These are phyloP conservation scores for Galago senegalensis DNA, from an alignment of 2,797 vertebrate genomes.

Conservation along the genomic window DNA sequence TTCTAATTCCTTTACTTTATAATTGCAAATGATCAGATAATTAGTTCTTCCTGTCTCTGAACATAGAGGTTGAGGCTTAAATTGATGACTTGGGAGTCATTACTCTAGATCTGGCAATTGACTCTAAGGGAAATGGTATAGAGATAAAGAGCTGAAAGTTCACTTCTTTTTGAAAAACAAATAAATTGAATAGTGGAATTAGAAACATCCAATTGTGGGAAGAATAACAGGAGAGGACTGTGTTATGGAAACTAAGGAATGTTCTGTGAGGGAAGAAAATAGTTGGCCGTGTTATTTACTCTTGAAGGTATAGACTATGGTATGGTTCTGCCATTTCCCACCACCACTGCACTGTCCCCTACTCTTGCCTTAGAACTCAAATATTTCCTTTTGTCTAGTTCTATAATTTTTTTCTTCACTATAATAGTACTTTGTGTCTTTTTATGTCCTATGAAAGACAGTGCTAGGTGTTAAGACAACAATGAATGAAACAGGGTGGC, in stretches of 20 bases:
- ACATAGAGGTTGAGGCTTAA: background rate
- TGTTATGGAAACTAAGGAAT: background rate
- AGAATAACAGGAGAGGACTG: background rate
- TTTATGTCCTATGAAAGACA: background rate
- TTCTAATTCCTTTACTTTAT: constrained; percentile 1
- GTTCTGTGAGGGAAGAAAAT: background rate
- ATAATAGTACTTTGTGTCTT: background rate
- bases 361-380: background rate
- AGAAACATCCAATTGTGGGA: background rate
- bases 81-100: constrained; percentile 23
- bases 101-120: background rate
- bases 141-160: background rate
- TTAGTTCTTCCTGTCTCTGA: background rate
- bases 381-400: background rate
- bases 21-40: background rate
- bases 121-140: background rate
- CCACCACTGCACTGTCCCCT: background rate
- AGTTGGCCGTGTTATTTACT: background rate
- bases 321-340: background rate
- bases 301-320: background rate
- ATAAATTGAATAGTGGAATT: background rate
- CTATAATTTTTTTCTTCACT: background rate
- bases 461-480: background rate
- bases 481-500: background rate
- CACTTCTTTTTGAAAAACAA: constrained; percentile 18